A percentile compares a stretch with the other conserved stretches of the same genome.
Conservation (phyloP, 2,113 vertebrate genomes). For the Epinephelus moara region DNA sequence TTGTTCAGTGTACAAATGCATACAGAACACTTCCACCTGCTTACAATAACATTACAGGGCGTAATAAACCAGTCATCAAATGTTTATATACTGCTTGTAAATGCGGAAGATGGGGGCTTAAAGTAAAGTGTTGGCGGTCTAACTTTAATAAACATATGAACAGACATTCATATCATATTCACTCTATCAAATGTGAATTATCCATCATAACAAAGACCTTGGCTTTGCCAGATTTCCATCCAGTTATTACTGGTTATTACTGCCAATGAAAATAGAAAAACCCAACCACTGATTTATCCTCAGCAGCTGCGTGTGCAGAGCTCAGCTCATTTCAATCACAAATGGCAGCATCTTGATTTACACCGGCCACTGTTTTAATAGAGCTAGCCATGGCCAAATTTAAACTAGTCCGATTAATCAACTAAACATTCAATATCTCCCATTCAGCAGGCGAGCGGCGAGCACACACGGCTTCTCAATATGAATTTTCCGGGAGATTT, state of each 20-base stretch:
- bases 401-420: slow-evolving; percentile 99
- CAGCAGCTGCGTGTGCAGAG: slow-evolving; percentile 85
- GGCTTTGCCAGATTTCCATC: slow-evolving; percentile 70
- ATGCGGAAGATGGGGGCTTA: not conserved
- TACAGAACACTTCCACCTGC: not conserved
- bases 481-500: slow-evolving; percentile 99
- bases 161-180: slow-evolving; percentile 58
- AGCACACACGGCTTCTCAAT: slow-evolving; percentile 92
- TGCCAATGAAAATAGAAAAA: slow-evolving; percentile 88
- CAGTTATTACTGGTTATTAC: slow-evolving; percentile 87
- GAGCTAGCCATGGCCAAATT: slow-evolving; percentile 95
- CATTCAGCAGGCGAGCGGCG: slow-evolving; percentile 74
- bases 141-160: slow-evolving; percentile 48
- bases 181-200: slow-evolving; percentile 63
- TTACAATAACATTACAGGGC: not conserved
- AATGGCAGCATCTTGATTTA: slow-evolving; percentile 98
- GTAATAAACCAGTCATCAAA: not conserved
- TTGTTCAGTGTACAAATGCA: not conserved
- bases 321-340: slow-evolving; percentile 99
- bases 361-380: slow-evolving; percentile 96
- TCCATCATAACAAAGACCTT: slow-evolving; percentile 75
- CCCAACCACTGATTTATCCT: slow-evolving; percentile 90
- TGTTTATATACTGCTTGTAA: not conserved
- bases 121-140: not conserved
- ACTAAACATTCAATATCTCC: slow-evolving; percentile 95